A percentile compares a stretch with the other conserved stretches of the same genome.
Conservation (phyloP, 2,113 vertebrate genomes). For the Tachuris rubrigastra region DNA sequence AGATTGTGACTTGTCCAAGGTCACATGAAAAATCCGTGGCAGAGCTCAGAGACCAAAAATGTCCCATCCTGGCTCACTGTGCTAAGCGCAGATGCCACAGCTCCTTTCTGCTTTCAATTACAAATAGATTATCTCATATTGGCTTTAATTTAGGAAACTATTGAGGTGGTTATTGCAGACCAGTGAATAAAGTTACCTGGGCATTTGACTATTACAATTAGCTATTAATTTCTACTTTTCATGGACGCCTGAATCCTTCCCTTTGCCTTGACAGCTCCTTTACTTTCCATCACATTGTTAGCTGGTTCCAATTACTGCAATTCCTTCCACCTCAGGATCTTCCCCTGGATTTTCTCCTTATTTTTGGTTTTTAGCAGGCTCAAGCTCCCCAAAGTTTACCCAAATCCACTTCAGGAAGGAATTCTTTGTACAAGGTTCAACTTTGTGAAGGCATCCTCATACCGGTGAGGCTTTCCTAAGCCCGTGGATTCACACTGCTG, state of each 20-base stretch:
- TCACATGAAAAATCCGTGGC: background rate
- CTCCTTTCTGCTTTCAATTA: constrained; percentile 25
- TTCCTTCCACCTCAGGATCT: background rate
- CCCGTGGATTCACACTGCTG: background rate
- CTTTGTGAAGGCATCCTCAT: background rate
- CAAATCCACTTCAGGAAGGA: background rate
- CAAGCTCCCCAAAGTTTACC: background rate
- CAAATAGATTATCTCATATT: constrained; percentile 5
- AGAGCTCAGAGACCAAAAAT: background rate
- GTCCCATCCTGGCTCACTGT: background rate
- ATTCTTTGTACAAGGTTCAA: background rate
- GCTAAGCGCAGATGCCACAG: background rate
- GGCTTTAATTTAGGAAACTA: background rate
- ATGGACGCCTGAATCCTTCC: background rate
- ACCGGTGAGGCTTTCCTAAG: background rate
- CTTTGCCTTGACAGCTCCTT: background rate
- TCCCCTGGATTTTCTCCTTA: background rate
- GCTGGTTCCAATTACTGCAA: background rate
- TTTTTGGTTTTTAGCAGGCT: background rate
- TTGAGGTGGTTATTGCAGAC: background rate
- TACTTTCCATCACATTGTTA: background rate
- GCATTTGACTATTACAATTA: background rate
- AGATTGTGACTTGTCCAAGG: constrained; percentile 42
- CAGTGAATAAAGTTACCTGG: background rate
- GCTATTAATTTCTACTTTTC: background rate